A percentile compares a stretch with the other conserved stretches of the same genome.
Evolutionary conservation across 2,888 invertebrate genomes (phyloP).

Genomic region (Magallana nippona): DNA sequence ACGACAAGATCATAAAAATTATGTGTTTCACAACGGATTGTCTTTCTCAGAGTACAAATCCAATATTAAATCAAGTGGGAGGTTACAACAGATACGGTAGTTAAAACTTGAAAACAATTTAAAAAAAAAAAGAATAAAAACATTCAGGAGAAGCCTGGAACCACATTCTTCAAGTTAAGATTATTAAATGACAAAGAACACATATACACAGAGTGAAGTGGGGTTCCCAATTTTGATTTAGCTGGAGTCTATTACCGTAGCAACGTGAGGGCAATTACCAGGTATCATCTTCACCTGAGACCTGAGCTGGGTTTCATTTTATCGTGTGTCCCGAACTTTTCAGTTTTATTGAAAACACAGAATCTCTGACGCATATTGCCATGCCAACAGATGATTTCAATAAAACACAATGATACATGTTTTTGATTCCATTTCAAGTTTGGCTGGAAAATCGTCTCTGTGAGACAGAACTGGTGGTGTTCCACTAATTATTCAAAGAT

Average conservation of each 20-base stretch:
- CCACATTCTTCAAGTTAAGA: slow-evolving; percentile 1
- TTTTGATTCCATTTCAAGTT: slow-evolving; percentile 35
- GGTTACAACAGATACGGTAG: background rate
- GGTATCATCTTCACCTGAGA: slow-evolving; percentile 30
- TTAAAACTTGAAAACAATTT: slow-evolving; percentile 13
- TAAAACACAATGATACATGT: slow-evolving; percentile 35
- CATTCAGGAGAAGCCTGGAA: background rate
- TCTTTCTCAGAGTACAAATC: background rate
- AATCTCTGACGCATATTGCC: slow-evolving; percentile 33
- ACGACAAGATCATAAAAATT: background rate
- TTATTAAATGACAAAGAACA: slow-evolving; percentile 29
- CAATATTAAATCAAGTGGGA: background rate
- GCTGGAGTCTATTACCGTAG: slow-evolving; percentile 29
- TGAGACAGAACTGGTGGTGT: slow-evolving; percentile 22
- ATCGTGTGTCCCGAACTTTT: slow-evolving; percentile 31
- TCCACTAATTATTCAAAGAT: slow-evolving; percentile 27
- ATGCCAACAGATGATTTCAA: slow-evolving; percentile 35
- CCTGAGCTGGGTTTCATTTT: slow-evolving; percentile 23
- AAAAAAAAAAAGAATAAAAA: background rate
- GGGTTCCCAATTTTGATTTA: slow-evolving; percentile 22
- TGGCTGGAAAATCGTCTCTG: slow-evolving; percentile 19
- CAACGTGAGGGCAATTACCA: slow-evolving; percentile 27
- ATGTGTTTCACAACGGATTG: background rate
- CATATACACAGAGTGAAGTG: background rate
- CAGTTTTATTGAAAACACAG: slow-evolving; percentile 32